Base-by-base conservation (phyloP, 23 tunicate genomes). In the Clavelina lepadiformis region DNA sequence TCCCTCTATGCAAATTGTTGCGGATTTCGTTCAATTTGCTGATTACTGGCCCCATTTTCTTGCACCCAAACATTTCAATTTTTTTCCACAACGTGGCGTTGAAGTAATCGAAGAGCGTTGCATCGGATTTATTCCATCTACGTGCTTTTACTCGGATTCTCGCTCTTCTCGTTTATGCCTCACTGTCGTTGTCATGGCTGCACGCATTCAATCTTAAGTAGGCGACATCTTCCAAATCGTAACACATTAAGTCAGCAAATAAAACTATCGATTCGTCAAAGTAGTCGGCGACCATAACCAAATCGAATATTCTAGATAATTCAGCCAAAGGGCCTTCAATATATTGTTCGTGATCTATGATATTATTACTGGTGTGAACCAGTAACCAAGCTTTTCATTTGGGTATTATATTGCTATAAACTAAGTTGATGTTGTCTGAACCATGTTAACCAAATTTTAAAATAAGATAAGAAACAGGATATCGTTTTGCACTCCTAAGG, bases 111-210 rank as follows among this genome's bases (percentile, higher is more conserved):
- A 44, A 80, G 28, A 80, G 34, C 6, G 72, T 54, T 3, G 79
- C 54, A 37, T 80, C 86, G 30, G 61, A 70, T 34, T 50, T 34
- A 35, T 80, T 80, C 86, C 86, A 80, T 23, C 28, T 23, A 3
- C 71, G 61, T 2, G 61, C 63, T 35, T 80, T 52, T 24, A 30
- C 27, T n/a, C 77, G 33, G 7, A 68, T 58, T 38, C 84, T 56
- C 26, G 45, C 28, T 6, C 23, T 41, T 5, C 20, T 44, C 11
- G 27, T 44, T 45, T 45, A 31, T 7, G 58, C 37, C 27, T 4
- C 29, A 18, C 3, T 1, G 26, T 35, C 38, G 23, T 45, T 44
- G 37, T 67, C 37, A 5, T 38, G 35, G 7, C 8, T 52, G 29
- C 73, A 8, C 2, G 68, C 46, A 33, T 76, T 76, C 22, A 66